Evolutionary conservation across 2,113 vertebrate genomes (phyloP), one percentile per base, ranked within the genome.

Genomic region (Erythrolamprus reginae): DNA sequence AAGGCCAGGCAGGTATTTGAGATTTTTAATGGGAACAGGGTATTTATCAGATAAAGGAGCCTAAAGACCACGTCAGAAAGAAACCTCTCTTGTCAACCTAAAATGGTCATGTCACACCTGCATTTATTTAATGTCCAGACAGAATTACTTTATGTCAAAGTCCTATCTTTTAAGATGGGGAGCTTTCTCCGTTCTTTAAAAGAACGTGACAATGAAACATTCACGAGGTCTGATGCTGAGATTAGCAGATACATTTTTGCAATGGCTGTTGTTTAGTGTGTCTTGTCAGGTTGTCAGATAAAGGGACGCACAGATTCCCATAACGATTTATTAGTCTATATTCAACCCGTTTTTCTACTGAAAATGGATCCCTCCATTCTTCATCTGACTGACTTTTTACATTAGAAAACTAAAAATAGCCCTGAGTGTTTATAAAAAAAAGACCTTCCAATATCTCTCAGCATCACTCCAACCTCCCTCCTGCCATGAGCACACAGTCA

Each of bases 251-350:
- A 90, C 95, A 95, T 96, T 97, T 95, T 91, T 94, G 84, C 90
- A 92, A 93, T 94, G 95, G 95, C 95, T 96, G 95, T 95, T 96
- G 96, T 97, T 97, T 96, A 94, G 95, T 93, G 94, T 90, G 91
- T 92, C 95, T 96, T 95, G 96, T 97, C 96, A 96, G 91, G 45
- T 94, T 97, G 96, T 96, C 96, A 96, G 92, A 96, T 93, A 95
- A 96, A 96, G 96, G 95, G 94, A 93, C 90, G 42, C 50, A 84
- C 23, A 95, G 90, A 86, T 1, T 94, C 96, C 94, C 95, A 93
- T 86, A 92, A 96, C 93, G 96, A 97, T 97, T 96, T 97, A 96
- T 97, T 97, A 97, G 97, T 96, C 96, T 97, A 95, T 94, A 95
- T 96, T 96, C 77, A 82, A 94, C 93, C 86, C 45, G 90, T 94